phyloP scores from a whole-genome alignment of 2,888 invertebrate species.

The Drosophila colorata region DNA sequence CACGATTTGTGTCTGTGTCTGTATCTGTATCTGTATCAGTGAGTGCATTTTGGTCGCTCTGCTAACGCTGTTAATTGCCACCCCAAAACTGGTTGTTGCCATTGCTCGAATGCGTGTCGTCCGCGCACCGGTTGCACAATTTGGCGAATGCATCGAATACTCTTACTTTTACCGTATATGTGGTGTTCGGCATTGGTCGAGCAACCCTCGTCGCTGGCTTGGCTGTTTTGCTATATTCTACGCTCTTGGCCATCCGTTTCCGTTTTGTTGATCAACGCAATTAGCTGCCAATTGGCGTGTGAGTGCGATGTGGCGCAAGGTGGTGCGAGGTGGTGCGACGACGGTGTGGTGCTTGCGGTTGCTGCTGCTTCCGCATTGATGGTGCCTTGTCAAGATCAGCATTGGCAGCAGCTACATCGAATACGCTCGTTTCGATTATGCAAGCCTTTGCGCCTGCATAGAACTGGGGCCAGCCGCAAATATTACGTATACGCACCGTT shows the following conservation, averaged over 20 bases:
- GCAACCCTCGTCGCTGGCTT: slow-evolving; percentile 40
- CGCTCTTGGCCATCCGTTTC: slow-evolving; percentile 38
- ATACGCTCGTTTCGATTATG: slow-evolving; percentile 23
- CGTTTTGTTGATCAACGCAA: slow-evolving; percentile 71
- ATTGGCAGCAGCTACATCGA: slow-evolving; percentile 14
- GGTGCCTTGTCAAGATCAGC: slow-evolving; percentile 51
- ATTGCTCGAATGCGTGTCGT: slow-evolving; percentile 18
- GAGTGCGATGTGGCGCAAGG: slow-evolving; percentile 46
- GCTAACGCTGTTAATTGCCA: slow-evolving; percentile 56
- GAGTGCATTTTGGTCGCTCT: slow-evolving; percentile 47
- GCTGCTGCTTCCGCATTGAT: slow-evolving; percentile 42
- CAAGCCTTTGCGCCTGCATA: slow-evolving; percentile 44
- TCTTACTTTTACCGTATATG: slow-evolving; percentile 1
- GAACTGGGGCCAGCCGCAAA: slow-evolving; percentile 57
- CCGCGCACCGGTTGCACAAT: slow-evolving; percentile 47
- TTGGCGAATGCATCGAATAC: not conserved
- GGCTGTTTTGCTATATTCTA: slow-evolving; percentile 30
- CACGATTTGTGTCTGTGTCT: not conserved
- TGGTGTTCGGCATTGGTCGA: slow-evolving; percentile 5
- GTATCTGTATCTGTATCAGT: slow-evolving; percentile 10
- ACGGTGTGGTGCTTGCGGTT: slow-evolving; percentile 17
- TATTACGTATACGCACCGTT: slow-evolving; percentile 79
- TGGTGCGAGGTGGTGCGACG: not conserved
- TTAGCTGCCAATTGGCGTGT: slow-evolving; percentile 65
- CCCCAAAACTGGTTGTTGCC: slow-evolving; percentile 17